Evolutionary conservation across 2,797 vertebrate species (phyloP).

Genomic region (Molossus alvarezi): DNA sequence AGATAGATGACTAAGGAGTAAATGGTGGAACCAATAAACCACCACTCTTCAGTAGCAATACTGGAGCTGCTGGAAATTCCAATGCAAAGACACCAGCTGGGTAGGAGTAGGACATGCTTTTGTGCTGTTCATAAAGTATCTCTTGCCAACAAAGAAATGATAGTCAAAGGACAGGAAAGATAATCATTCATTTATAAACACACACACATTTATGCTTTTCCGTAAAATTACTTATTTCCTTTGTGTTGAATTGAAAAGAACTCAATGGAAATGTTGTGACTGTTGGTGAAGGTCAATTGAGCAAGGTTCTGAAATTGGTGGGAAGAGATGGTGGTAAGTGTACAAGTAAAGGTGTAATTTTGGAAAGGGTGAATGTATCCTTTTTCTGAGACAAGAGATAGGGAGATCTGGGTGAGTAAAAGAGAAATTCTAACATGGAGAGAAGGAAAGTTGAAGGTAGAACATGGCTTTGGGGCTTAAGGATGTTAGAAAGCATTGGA

Average conservation of each 20-base stretch:
- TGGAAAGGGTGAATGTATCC: background rate
- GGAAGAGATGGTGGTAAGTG: background rate
- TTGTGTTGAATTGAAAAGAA: background rate
- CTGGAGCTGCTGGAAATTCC: background rate
- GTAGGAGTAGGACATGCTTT: background rate
- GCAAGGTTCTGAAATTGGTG: background rate
- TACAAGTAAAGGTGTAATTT: background rate
- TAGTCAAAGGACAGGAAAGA: background rate
- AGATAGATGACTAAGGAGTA: background rate
- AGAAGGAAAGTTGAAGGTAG: background rate
- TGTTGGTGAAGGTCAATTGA: background rate
- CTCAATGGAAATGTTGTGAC: conserved; percentile 1
- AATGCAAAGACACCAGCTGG: background rate
- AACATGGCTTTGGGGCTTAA: background rate
- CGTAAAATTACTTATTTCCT: background rate
- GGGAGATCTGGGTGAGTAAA: background rate
- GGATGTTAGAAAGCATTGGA: background rate
- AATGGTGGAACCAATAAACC: background rate
- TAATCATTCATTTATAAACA: background rate
- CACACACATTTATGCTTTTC: background rate
- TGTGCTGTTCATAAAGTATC: background rate
- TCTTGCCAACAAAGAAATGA: background rate
- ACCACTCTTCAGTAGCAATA: background rate
- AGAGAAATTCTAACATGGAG: background rate
- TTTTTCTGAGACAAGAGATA: background rate